Percentiles rank a stretch among this genome's conserved stretches.
phyloP scores from a whole-genome alignment of 2,797 vertebrate genomes.

The Cetoscarus ocellatus region DNA sequence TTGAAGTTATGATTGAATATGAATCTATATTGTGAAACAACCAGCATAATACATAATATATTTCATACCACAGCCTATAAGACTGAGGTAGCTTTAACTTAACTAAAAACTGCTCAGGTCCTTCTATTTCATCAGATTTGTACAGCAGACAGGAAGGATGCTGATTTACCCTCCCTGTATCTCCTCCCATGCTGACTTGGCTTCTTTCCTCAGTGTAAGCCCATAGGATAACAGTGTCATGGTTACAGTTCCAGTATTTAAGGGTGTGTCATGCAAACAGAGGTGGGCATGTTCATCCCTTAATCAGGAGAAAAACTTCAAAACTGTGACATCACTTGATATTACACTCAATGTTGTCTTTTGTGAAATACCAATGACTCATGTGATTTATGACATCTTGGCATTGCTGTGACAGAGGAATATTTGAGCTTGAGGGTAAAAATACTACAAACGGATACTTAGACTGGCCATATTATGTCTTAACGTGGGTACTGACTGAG shows the following conservation, averaged over 20 bases:
- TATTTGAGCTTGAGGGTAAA: constrained; percentile 30
- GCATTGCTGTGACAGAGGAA: constrained; percentile 4
- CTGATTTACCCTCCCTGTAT: constrained; percentile 14
- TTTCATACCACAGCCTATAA: neutral
- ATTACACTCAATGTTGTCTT: constrained; percentile 29
- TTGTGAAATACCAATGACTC: constrained; percentile 16
- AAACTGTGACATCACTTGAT: constrained; percentile 27
- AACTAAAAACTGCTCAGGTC: neutral
- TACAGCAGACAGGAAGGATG: constrained; percentile 32
- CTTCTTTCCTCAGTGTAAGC: constrained; percentile 46
- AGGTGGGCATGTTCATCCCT: constrained; percentile 37
- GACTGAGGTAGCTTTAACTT: neutral
- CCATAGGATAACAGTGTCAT: constrained; percentile 43
- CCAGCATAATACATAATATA: no score
- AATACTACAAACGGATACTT: no score
- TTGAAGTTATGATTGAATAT: no score
- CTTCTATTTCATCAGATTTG: neutral
- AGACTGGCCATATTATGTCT: no score
- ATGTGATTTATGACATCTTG: constrained; percentile 55
- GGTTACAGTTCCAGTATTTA: constrained; percentile 51
- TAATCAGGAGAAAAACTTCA: constrained; percentile 25
- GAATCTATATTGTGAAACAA: no score
- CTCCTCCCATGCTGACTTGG: constrained; percentile 27
- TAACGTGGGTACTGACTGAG: no score
- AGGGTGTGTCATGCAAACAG: constrained; percentile 60